Conservation (phyloP, 2,797 vertebrate species). For the Poecilia wingei region DNA sequence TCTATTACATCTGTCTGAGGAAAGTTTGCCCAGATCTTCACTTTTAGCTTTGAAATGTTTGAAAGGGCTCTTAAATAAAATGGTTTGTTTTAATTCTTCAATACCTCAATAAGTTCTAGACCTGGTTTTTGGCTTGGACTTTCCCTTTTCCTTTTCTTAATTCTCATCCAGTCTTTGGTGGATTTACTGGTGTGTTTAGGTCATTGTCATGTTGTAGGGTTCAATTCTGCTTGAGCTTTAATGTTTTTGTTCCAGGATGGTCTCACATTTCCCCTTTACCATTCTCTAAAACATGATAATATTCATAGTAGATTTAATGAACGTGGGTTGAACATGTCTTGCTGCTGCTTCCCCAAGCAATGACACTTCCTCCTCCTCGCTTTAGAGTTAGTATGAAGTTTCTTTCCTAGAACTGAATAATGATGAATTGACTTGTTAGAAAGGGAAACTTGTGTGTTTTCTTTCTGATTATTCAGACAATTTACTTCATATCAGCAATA, state of each 20-base stretch:
- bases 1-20: background rate
- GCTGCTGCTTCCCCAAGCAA: background rate
- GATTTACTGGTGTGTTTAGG: background rate
- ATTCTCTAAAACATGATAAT: background rate
- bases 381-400: background rate
- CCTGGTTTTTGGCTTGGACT: background rate
- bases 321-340: background rate
- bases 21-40: background rate
- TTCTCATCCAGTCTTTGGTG: background rate
- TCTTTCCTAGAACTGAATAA: background rate
- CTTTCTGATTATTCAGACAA: background rate
- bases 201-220: background rate
- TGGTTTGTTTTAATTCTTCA: background rate
- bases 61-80: background rate
- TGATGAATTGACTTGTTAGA: background rate
- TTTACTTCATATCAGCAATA: background rate
- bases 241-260: background rate
- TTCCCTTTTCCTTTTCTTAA: background rate
- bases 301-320: background rate
- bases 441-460: background rate
- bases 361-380: background rate
- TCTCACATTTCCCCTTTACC: background rate
- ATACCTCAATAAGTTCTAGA: background rate
- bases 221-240: background rate
- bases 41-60: background rate